Base-by-base conservation (phyloP, 2,113 vertebrate species). In the Cariama cristata region DNA sequence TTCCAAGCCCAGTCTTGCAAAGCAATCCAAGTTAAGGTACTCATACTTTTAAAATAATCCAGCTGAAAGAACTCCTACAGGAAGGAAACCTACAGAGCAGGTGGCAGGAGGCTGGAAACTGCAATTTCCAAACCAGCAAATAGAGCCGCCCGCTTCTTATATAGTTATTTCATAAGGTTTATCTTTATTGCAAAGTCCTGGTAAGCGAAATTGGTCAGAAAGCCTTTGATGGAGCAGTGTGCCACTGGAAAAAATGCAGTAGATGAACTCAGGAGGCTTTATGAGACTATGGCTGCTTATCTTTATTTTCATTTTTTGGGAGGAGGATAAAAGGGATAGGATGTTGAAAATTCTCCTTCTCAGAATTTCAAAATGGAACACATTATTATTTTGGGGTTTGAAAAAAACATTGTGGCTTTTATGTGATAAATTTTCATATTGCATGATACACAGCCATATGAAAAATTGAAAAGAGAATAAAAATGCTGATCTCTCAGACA, bases 21-120 rank as follows among this genome's bases (percentile, higher is more conserved):
- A 89, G 84, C 35, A 63, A 74, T 60, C 44, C 80, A 87, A 68
- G 28, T 87, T 68, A 75, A 74, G 12, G 64, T 64, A 89, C 32
- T 55, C 68, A 30, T 32, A 52, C n/a, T 38, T 88, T 19, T 11
- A 89, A 97, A 95, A 75, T 64, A 89, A 91, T n/a, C 69, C 86
- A 42, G 11, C 60, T 71, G 67, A 94, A 89, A 67, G 85, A 91
- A 83, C 22, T 19, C 22, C 47, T 76, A 24, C 12, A 55, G 55
- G 7, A 30, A 95, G 14, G 47, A 96, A 89, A 64, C 44, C 73
- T 85, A 56, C 50, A 45, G 18, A 77, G 59, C 60, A 77, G 1
- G 4, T 58, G 72, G n/a, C 50, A 83, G 63, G 42, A 69, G 58
- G 33, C 40, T 88, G 67, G 79, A 90, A 95, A 91, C 3, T 42